phyloP scores from a whole-genome alignment of 2,113 vertebrate genomes.

The Pachyramphus minor region DNA sequence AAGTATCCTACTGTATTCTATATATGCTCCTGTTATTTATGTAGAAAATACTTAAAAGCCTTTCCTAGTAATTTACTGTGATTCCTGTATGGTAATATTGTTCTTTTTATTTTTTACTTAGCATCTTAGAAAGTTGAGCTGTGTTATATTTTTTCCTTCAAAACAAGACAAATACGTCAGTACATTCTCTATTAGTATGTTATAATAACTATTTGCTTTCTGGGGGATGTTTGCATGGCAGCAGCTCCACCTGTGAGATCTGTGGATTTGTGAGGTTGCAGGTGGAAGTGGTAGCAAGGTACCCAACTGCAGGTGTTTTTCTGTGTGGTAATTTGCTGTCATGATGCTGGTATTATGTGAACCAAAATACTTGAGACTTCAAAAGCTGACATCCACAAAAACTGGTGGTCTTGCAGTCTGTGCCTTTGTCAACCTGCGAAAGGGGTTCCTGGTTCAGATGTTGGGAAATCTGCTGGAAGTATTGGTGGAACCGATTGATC shows the following conservation, averaged over 20 bases:
- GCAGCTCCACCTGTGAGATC: not conserved
- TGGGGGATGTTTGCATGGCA: not conserved
- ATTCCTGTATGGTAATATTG: not conserved
- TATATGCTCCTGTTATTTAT: not conserved
- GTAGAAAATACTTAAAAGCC: not conserved
- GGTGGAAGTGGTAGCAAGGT: not conserved
- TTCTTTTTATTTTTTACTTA: not conserved
- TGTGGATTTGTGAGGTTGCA: not conserved
- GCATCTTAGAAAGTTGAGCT: not conserved
- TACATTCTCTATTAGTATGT: constrained; percentile 5
- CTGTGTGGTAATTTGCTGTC: not conserved
- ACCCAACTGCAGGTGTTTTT: not conserved
- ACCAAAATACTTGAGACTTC: not conserved
- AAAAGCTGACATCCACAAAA: not conserved
- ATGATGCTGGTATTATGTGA: not conserved
- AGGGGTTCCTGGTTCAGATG: accelerated
- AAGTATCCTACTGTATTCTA: not conserved
- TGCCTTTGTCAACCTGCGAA: not conserved
- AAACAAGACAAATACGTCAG: not conserved
- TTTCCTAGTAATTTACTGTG: not conserved
- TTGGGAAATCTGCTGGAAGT: not conserved
- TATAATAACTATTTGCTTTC: not conserved
- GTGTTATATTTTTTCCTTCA: not conserved
- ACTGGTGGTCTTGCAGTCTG: not conserved
- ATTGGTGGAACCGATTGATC: not conserved